These are phyloP conservation scores for Gari tellinella DNA, from an alignment of 2,888 invertebrate species.

Conservation along the genomic window DNA sequence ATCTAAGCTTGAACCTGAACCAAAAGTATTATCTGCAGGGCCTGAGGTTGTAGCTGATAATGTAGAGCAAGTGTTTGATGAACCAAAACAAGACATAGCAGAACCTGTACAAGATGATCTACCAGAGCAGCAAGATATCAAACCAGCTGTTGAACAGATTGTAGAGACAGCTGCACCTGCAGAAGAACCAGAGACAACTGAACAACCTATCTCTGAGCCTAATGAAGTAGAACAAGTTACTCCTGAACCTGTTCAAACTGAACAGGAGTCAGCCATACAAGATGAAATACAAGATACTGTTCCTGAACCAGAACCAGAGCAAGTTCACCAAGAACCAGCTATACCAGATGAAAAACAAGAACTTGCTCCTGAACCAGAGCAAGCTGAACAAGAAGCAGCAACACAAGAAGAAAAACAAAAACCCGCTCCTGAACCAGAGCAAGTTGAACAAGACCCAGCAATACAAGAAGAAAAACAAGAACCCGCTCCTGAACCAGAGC, in stretches of 20 bases:
- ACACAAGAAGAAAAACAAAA: slow-evolving; percentile 1
- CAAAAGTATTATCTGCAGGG: neutral
- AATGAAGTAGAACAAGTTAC: slow-evolving; percentile 3
- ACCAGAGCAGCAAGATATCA: too few species aligned
- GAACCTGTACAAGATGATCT: too few species aligned
- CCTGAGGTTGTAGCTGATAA: neutral
- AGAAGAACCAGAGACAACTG: neutral
- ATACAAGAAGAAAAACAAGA: too few species aligned
- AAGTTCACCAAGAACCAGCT: neutral
- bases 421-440: neutral
- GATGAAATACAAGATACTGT: slow-evolving; percentile 1
- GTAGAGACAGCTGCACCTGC: neutral
- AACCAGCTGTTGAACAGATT: neutral
- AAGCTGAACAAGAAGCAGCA: slow-evolving; percentile 4
- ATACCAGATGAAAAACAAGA: neutral
- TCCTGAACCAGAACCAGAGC: slow-evolving; percentile 1
- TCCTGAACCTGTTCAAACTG: slow-evolving; percentile 4
- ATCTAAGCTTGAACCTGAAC: neutral
- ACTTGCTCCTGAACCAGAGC: slow-evolving; percentile 12
- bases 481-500: slow-evolving; percentile 9
- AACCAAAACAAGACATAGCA: neutral
- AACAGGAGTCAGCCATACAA: neutral
- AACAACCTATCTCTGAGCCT: slow-evolving; percentile 2
- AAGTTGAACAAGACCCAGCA: neutral
- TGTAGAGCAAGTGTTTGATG: neutral